Evolutionary conservation across 2,113 vertebrate genomes (phyloP).

Genomic region (Pseudolaguvia tuberculata): DNA sequence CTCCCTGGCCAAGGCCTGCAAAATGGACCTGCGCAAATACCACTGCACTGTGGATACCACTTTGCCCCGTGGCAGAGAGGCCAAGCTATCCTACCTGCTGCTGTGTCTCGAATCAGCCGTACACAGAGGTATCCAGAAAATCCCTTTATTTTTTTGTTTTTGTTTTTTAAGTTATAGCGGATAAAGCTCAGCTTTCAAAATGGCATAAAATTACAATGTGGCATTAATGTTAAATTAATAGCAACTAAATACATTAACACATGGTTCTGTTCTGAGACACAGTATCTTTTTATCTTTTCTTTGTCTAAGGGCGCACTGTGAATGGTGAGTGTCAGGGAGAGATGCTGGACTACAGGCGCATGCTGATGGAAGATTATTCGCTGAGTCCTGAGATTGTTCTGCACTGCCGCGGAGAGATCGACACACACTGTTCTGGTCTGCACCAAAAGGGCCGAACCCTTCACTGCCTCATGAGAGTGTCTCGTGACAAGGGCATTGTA

Average conservation of each 20-base stretch:
- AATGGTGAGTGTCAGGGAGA: slow-evolving; percentile 95
- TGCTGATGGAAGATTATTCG: slow-evolving; percentile 97
- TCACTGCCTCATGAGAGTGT: slow-evolving; percentile 92
- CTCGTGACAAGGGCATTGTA: slow-evolving; percentile 76
- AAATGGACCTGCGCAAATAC: slow-evolving; percentile 88
- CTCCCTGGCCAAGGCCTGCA: slow-evolving; percentile 92
- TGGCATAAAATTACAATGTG: background rate
- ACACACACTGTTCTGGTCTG: slow-evolving; percentile 88
- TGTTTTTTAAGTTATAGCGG: too few species aligned
- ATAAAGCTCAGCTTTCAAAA: too few species aligned
- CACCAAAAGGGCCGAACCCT: slow-evolving; percentile 93
- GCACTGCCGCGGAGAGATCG: slow-evolving; percentile 89
- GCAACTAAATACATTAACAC: background rate
- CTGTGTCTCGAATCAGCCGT: slow-evolving; percentile 93
- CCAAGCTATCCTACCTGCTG: slow-evolving; percentile 90
- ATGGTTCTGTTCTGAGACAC: background rate
- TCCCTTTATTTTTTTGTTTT: too few species aligned
- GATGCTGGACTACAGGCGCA: slow-evolving; percentile 94
- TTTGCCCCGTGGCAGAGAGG: slow-evolving; percentile 86
- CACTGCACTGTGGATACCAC: slow-evolving; percentile 90
- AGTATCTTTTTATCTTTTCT: background rate
- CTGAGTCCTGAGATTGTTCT: slow-evolving; percentile 95
- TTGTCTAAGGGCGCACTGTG: slow-evolving; percentile 78
- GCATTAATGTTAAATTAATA: background rate
- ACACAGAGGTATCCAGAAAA: slow-evolving; percentile 74